These are phyloP conservation scores for Andinoacara biseriatus DNA, from an alignment of 2,113 vertebrate genomes.

Conservation along the genomic window DNA sequence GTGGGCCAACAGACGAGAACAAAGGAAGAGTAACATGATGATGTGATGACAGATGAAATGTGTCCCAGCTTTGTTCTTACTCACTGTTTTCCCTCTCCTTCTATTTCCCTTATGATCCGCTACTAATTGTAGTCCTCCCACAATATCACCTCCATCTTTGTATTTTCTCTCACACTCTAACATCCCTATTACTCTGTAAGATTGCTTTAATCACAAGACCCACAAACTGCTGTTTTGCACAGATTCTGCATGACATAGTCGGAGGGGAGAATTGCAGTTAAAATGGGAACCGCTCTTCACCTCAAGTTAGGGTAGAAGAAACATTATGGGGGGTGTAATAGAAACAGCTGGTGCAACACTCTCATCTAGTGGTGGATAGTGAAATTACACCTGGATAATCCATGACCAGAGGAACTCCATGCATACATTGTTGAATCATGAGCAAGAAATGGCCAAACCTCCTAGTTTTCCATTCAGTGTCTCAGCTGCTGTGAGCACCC, in stretches of 20 bases:
- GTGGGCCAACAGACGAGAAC: background rate
- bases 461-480: conserved; percentile 20
- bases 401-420: background rate
- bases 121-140: background rate
- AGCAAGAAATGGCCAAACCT: conserved; percentile 12
- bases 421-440: conserved; percentile 6
- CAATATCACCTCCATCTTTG: background rate
- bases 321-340: too few relatives aligned
- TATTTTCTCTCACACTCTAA: background rate
- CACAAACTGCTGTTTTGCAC: background rate
- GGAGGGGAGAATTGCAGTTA: background rate
- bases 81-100: background rate
- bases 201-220: conserved; percentile 9
- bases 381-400: conserved; percentile 22
- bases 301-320: background rate
- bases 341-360: conserved; percentile 57
- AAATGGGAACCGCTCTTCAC: background rate
- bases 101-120: conserved; percentile 1
- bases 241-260: background rate
- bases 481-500: conserved; percentile 19
- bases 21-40: conserved; percentile 1
- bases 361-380: conserved; percentile 63
- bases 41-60: conserved; percentile 26
- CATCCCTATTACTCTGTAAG: background rate
- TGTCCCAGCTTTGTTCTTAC: conserved; percentile 15